phyloP scores from a whole-genome alignment of 2,888 invertebrate genomes.

The Esperia sulphurella region DNA sequence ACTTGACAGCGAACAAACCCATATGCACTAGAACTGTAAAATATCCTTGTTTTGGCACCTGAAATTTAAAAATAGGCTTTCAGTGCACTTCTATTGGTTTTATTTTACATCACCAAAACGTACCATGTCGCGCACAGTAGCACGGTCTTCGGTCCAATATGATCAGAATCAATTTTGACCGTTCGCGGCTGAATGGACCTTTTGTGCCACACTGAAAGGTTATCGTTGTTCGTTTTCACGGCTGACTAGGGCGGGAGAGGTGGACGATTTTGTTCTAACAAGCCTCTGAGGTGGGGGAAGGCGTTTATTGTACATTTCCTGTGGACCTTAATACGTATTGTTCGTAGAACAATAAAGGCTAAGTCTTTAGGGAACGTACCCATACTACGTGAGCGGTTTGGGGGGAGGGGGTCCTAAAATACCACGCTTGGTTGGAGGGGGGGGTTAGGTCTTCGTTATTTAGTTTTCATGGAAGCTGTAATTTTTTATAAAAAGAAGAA shows the following conservation, averaged over 20 bases:
- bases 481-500: too few relatives aligned
- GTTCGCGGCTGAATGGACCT: conserved; percentile 61
- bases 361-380: too few relatives aligned
- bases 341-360: conserved; percentile 15
- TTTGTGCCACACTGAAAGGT: conserved; percentile 70
- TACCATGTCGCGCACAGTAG: conserved; percentile 10
- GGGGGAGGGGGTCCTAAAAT: too few relatives aligned
- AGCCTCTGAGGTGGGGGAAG: conserved; percentile 31
- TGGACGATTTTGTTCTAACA: conserved; percentile 54
- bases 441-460: too few relatives aligned
- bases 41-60: too few relatives aligned
- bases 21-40: too few relatives aligned
- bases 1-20: too few relatives aligned
- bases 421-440: too few relatives aligned
- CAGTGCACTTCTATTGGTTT: neutral
- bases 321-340: neutral
- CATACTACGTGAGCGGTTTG: too few relatives aligned
- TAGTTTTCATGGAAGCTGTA: too few relatives aligned
- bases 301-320: conserved; percentile 22
- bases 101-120: neutral
- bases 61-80: too few relatives aligned
- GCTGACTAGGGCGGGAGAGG: conserved; percentile 43
- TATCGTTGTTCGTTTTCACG: conserved; percentile 71
- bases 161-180: conserved; percentile 67
- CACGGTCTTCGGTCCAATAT: conserved; percentile 42